Base-by-base conservation (phyloP, 2,888 invertebrate species). In the Halictus quadricinctus region DNA sequence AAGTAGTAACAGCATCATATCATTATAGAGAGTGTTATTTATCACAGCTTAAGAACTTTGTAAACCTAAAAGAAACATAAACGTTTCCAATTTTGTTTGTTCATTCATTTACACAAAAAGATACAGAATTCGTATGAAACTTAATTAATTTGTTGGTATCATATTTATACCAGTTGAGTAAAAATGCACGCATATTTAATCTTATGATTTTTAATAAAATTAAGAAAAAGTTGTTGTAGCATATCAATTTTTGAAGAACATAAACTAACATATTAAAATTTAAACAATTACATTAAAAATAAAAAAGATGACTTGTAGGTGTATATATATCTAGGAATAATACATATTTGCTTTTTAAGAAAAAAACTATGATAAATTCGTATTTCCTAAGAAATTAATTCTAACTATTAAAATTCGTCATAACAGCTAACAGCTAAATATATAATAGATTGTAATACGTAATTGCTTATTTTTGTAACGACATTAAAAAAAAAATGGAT, bases 1-100 rank as follows among this genome's bases (percentile, higher is more conserved):
- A 60, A 72, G 41, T 43, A 72, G 72, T 64, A 72, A 79, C 79
- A 64, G 21, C 46, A 60, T 46, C 60, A 15, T 60, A 83, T 46
- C 58, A 36, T 72, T 72, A 78, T 75, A 75, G 10, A 83, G 50
- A 83, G 75, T 77, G 78, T 36, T 64, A 50, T 84, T 84, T 84
- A 84, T 84, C 84, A 84, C 83, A 84, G 83, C 46, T 84, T 83
- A 83, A 72, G 70, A 43, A 58, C 41, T 83, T 82, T 46, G 70
- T 83, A 60, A 72, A 60, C 48, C 48, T 79, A 72, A 60, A 46
- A 36, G 36, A 60, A 29, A 60, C 60, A 36, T 72, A 72, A 79
- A 72, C 21, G 46, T 29, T 41, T 36, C 21, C 58, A 72, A 79
- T 58, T 72, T 60, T 48, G 12, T 60, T 46, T 54, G 13, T n/a